A percentile compares a stretch with the other conserved stretches of the same genome.
Conservation (phyloP, 2,888 invertebrate species). For the Sabellastarte sp. region DNA sequence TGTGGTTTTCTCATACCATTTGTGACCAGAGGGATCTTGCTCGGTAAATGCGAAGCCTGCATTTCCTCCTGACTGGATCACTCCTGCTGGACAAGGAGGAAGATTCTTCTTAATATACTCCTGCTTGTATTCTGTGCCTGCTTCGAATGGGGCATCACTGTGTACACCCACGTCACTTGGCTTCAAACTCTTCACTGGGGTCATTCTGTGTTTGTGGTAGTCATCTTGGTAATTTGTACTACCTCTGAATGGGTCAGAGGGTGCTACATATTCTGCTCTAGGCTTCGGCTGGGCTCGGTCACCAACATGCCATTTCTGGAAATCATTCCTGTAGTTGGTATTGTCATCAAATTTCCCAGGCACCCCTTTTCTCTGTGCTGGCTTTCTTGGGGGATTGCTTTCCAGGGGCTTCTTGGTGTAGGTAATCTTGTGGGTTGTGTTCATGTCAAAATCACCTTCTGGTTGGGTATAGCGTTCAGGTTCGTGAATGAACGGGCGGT, state of each 20-base stretch:
- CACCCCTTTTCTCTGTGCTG: constrained; percentile 9
- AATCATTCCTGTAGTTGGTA: constrained; percentile 39
- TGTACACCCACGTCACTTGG: constrained; percentile 44
- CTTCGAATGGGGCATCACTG: constrained; percentile 52
- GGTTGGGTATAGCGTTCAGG: constrained; percentile 49
- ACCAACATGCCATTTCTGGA: constrained; percentile 39
- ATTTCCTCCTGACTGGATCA: constrained; percentile 39
- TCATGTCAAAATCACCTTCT: constrained; percentile 50
- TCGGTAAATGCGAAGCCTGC: constrained; percentile 41
- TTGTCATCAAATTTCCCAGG: constrained; percentile 32
- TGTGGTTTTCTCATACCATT: constrained; percentile 38
- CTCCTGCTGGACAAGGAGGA: constrained; percentile 47
- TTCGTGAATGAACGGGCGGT: constrained; percentile 41
- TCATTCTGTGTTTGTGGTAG: constrained; percentile 39
- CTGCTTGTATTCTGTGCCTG: constrained; percentile 51
- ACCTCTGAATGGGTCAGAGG: constrained; percentile 56
- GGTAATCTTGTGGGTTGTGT: constrained; percentile 49
- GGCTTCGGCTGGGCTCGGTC: constrained; percentile 25
- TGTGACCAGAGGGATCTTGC: constrained; percentile 48
- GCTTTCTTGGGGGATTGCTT: constrained; percentile 23
- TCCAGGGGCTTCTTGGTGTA: constrained; percentile 41
- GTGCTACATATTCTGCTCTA: constrained; percentile 47
- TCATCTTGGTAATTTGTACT: constrained; percentile 50
- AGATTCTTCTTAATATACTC: constrained; percentile 48
- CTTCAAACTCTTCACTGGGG: constrained; percentile 39